Evolutionary conservation across 1,140 invertebrate species (phyloP).

Genomic region (Megathymus violae): DNA sequence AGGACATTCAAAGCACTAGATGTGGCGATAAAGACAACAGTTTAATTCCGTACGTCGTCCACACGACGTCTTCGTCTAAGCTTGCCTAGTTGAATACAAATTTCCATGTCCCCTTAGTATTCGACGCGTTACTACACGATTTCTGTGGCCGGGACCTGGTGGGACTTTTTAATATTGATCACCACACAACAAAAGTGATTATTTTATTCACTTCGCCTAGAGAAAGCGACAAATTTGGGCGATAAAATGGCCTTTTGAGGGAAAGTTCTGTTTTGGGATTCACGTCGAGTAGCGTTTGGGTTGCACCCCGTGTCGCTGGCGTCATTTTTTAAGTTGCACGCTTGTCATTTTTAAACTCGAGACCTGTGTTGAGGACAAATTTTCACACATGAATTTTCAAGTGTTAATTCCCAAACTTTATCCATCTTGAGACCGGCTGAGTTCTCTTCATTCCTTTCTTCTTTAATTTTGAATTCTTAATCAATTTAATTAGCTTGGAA

Average conservation of each 20-base stretch:
- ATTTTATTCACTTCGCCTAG: slow-evolving; percentile 44
- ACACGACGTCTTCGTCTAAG: slow-evolving; percentile 57
- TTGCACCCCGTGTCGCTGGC: slow-evolving; percentile 1
- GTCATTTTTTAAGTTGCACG: slow-evolving; percentile 28
- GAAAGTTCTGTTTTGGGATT: slow-evolving; percentile 56
- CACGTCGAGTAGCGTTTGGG: slow-evolving; percentile 35
- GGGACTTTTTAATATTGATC: slow-evolving; percentile 75
- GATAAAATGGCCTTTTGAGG: slow-evolving; percentile 48
- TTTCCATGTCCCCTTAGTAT: slow-evolving; percentile 58
- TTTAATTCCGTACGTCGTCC: slow-evolving; percentile 60
- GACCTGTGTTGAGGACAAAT: neutral
- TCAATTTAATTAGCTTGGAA: slow-evolving; percentile 31
- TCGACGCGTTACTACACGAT: slow-evolving; percentile 60
- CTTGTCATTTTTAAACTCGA: slow-evolving; percentile 13
- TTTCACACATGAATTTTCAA: neutral
- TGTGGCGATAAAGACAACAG: slow-evolving; percentile 63
- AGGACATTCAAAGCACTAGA: slow-evolving; percentile 65
- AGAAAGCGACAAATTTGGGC: slow-evolving; percentile 42
- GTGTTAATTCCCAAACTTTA: neutral
- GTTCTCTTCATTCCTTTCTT: slow-evolving; percentile 1
- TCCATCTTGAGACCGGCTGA: slow-evolving; percentile 1
- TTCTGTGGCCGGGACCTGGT: slow-evolving; percentile 66
- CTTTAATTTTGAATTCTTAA: slow-evolving; percentile 15
- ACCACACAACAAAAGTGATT: slow-evolving; percentile 39
- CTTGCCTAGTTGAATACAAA: slow-evolving; percentile 67